Conservation (phyloP, 92 coral and sea anemone species). For the Phenganax stokvisi region DNA sequence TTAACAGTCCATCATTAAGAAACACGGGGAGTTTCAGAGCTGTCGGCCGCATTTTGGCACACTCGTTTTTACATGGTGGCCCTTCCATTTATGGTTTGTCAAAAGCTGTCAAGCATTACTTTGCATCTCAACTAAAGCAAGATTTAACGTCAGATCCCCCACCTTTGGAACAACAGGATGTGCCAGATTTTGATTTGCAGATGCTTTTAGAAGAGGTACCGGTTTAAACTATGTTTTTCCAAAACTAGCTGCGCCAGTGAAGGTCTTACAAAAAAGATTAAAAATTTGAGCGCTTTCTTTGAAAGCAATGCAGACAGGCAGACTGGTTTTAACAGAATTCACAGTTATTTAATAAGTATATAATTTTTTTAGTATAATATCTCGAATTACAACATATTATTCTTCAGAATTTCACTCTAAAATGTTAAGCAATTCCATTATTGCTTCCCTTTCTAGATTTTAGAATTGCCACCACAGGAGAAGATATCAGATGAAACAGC, state of each 20-base stretch:
- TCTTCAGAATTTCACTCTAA: too few species aligned
- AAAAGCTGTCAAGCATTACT: constrained; percentile 46
- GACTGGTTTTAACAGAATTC: too few species aligned
- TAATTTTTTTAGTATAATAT: too few species aligned
- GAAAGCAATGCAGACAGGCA: too few species aligned
- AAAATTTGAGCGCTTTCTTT: too few species aligned
- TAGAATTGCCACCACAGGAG: constrained; percentile 26
- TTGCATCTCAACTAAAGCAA: constrained; percentile 11
- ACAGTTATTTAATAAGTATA: too few species aligned
- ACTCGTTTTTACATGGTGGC: constrained; percentile 60
- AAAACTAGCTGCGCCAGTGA: too few species aligned
- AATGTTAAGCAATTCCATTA: neutral
- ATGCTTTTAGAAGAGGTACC: constrained; percentile 44
- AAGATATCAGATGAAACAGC: constrained; percentile 20
- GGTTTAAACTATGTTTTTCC: neutral
- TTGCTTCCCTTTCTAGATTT: constrained; percentile 36
- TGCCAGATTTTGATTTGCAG: constrained; percentile 44
- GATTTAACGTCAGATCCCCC: constrained; percentile 26
- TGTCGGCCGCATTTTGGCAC: constrained; percentile 52
- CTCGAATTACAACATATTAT: too few species aligned
- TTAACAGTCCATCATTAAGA: constrained; percentile 9
- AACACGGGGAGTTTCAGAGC: constrained; percentile 29
- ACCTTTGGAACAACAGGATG: constrained; percentile 41
- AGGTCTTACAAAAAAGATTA: too few species aligned
- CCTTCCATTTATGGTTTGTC: constrained; percentile 46